Conservation (phyloP, 2,113 vertebrate species). For the Protobothrops mucrosquamatus region DNA sequence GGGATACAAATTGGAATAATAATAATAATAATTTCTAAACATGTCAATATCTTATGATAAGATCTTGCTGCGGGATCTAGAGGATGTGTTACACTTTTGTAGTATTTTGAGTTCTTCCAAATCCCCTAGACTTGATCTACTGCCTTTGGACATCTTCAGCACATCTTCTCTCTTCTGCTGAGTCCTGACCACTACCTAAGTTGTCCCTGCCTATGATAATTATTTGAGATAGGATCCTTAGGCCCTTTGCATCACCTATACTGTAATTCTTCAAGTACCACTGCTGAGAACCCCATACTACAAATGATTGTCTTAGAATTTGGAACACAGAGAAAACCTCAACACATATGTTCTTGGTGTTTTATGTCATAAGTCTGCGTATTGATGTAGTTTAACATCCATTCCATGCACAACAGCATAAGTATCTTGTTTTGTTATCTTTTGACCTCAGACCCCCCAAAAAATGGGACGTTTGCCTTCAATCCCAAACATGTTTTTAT, state of each 20-base stretch:
- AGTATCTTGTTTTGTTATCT: not conserved
- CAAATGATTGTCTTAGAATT: conserved; percentile 13
- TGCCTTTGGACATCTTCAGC: not conserved
- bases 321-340: not conserved
- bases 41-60: not conserved
- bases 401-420: not conserved
- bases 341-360: not conserved
- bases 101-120: not conserved
- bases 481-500: not conserved
- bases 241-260: not conserved
- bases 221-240: not conserved
- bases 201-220: not conserved
- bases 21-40: too few species aligned
- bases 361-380: not conserved
- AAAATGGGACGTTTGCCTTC: not conserved
- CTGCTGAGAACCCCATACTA: not conserved
- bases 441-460: not conserved
- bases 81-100: not conserved
- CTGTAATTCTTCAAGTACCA: not conserved
- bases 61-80: not conserved
- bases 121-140: not conserved
- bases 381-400: not conserved
- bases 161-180: not conserved
- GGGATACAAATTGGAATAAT: too few species aligned
- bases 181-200: not conserved